Evolutionary conservation across 1,140 invertebrate genomes (phyloP), one percentile per base, ranked within the genome.

Genomic region (Papilio xuthus): DNA sequence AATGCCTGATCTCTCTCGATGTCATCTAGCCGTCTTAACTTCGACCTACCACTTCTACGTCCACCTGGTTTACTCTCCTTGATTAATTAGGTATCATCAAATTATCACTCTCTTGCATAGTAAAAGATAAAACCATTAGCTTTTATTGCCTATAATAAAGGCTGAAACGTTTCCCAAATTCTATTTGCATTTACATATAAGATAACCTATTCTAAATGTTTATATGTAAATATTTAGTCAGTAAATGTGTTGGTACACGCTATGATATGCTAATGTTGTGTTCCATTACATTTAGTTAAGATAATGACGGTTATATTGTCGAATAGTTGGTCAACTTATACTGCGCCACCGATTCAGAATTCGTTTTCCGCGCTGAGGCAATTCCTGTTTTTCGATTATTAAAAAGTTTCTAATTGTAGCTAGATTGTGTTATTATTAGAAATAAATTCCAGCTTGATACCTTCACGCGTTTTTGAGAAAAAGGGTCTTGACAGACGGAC

Each of bases 91-190:
- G 4, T 0, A 28, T 13, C 13, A 32, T 26, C 23, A 32, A 12
- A 67, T 23, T 67, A 67, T 26, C 26, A 15, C 32, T 67, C 60
- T 28, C 23, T 67, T 67, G 53, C 10, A 6, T 56, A 13, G 26
- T 67, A 28, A 28, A 67, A 67, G 23, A 67, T 67, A 67, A 67
- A 67, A 67, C 26, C 26, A 67, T 67, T 67, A 67, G 60, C 60
- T 32, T 67, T 67, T 67, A 67, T 67, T 67, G 26, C 23, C 60
- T 67, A 67, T 67, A 67, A 67, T 67, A 67, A 67, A 67, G 60
- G 60, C 60, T 67, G 60, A 67, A 67, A 67, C 26, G 60, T 67
- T 67, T 67, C 60, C 60, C 23, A 32, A 67, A 67, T n/a, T n/a
- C 60, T 28, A 67, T 67, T 67, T 67, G 26, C 60, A 67, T 67